phyloP scores from a whole-genome alignment of 92 coral and sea anemone genomes.

The Actinernus sp. region DNA sequence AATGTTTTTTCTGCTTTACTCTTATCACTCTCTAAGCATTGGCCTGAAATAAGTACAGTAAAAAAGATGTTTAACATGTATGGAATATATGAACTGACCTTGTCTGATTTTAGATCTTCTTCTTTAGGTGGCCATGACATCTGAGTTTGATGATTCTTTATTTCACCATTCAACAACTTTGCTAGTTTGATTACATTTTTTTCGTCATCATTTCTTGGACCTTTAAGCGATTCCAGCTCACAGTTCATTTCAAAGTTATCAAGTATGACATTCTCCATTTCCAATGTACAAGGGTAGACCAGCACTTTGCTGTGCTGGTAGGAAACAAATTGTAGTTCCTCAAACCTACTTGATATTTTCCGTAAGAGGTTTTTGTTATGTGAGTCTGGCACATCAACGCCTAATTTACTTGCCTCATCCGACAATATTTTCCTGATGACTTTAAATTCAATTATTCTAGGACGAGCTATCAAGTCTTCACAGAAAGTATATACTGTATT shows the following conservation, averaged over 20 bases:
- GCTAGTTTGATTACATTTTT: conserved; percentile 34
- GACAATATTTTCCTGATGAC: conserved; percentile 9
- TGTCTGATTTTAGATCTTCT: conserved; percentile 34
- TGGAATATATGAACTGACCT: conserved; percentile 37
- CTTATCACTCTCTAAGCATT: conserved; percentile 45
- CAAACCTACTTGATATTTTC: conserved; percentile 39
- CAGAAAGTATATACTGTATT: conserved; percentile 15
- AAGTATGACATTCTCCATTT: conserved; percentile 28
- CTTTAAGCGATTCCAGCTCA: conserved; percentile 9
- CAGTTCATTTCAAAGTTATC: conserved; percentile 39
- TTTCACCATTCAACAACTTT: conserved; percentile 26
- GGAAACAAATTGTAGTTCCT: conserved; percentile 21
- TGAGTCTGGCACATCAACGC: conserved; percentile 21
- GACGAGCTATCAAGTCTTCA: conserved; percentile 24
- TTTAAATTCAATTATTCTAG: conserved; percentile 20
- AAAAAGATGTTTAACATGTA: conserved; percentile 39
- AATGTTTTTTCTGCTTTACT: conserved; percentile 46
- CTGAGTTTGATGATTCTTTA: conserved; percentile 45
- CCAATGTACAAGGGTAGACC: conserved; percentile 29
- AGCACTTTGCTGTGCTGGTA: conserved; percentile 56
- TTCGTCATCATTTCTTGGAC: conserved; percentile 8
- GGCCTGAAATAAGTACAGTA: conserved; percentile 64
- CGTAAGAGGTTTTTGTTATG: conserved; percentile 45
- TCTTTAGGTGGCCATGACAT: conserved; percentile 75
- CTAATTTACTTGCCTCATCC: conserved; percentile 17